Evolutionary conservation across 2,888 invertebrate species (phyloP), one percentile per base, ranked within the genome.

Genomic region (Gryllus longicercus): DNA sequence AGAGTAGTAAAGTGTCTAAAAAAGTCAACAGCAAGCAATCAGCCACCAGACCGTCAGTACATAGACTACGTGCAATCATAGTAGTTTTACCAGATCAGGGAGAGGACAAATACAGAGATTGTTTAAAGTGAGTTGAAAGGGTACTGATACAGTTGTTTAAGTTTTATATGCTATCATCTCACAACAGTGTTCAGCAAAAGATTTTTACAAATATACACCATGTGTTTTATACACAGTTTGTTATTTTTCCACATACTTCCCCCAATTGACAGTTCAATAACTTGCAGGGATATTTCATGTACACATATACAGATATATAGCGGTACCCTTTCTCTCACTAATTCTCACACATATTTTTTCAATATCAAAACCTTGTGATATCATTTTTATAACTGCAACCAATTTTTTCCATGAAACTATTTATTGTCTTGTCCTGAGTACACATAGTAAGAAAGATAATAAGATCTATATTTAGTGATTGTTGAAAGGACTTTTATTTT

Each of bases 321-420:
- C 63, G n/a, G 63, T 63, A 63, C 63, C 63, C 63, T 63, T 63
- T 63, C n/a, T n/a, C 63, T 63, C 63, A 63, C 63, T 18, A n/a
- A 18, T n/a, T 63, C n/a, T 18, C 51, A 76, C 75, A 51, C 51
- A 49, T 80, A 51, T 63, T 79, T 79, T 77, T 78, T 50, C 78
- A 75, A 49, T 79, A 78, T 23, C 51, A 78, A 79, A 78, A 80
- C 80, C 50, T 51, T 76, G 79, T 78, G 78, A 80, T 80, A 79
- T 79, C 74, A 80, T 78, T 80, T 80, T 49, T 78, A 78, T 49
- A 77, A 80, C 21, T 18, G 76, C 76, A 76, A 76, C 76, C 76
- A 38, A 38, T 76, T 76, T 38, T 76, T 38, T 76, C 76, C 49
- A 23, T 14, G 16, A 23, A 76, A 63, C 63, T 63, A 63, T 63